phyloP scores from a whole-genome alignment of 2,797 vertebrate genomes.

The Poeciliopsis paucimaculata region DNA sequence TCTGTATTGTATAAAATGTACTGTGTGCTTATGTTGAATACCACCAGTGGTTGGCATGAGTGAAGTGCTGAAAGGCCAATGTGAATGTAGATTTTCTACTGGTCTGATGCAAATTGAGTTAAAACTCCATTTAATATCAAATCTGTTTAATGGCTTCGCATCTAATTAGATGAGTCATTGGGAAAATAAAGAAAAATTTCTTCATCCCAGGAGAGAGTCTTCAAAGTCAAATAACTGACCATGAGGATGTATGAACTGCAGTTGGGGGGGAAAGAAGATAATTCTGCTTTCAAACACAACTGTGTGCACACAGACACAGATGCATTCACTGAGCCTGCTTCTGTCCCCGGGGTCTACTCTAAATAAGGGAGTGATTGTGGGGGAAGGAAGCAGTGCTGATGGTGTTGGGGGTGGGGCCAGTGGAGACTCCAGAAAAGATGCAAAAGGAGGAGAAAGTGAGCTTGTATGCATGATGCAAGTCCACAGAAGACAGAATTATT shows the following conservation, averaged over 20 bases:
- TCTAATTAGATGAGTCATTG: conserved; percentile 12
- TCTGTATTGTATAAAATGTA: conserved; percentile 30
- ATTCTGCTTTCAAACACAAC: conserved; percentile 55
- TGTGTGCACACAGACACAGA: conserved; percentile 39
- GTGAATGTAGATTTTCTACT: not conserved
- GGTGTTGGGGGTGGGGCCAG: conserved; percentile 36
- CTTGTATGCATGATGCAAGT: conserved; percentile 43
- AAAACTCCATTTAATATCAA: conserved; percentile 44
- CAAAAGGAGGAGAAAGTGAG: conserved; percentile 59
- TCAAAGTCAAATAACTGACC: conserved; percentile 28
- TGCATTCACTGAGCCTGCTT: conserved; percentile 61
- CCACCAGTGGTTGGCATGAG: conserved; percentile 17
- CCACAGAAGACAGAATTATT: conserved; percentile 18
- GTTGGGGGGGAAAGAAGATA: conserved; percentile 4
- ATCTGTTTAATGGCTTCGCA: conserved; percentile 22
- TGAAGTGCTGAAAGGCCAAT: not conserved
- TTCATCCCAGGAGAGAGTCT: conserved; percentile 7
- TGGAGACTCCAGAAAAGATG: conserved; percentile 49
- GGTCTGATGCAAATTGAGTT: conserved; percentile 19
- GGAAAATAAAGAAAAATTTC: conserved; percentile 4
- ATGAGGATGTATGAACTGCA: conserved; percentile 40
- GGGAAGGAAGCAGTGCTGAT: conserved; percentile 52
- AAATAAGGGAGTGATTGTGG: conserved; percentile 77
- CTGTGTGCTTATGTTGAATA: not conserved
- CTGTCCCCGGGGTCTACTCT: conserved; percentile 72